Evolutionary conservation across 2,113 vertebrate species (phyloP).

Genomic region (Tragelaphus scriptus): DNA sequence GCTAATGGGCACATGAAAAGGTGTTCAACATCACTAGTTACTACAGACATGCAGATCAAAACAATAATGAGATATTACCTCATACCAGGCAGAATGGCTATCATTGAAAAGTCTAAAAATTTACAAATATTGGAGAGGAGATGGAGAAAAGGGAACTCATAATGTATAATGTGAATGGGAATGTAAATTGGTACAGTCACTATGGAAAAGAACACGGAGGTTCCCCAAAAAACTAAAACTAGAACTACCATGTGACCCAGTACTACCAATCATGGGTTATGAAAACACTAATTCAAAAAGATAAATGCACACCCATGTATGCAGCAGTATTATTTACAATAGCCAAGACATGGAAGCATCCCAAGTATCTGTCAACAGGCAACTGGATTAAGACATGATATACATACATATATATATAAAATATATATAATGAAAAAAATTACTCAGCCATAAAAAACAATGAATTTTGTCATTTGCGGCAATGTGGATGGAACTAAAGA

Average conservation of each 20-base stretch:
- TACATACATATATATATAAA: background rate
- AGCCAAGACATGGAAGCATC: background rate
- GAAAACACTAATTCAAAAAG: background rate
- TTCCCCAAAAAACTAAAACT: background rate
- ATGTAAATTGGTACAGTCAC: background rate
- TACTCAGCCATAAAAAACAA: background rate
- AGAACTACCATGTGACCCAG: background rate
- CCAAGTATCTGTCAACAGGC: background rate
- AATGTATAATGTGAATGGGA: background rate
- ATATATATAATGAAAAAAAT: background rate
- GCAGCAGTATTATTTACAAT: background rate
- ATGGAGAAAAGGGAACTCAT: background rate
- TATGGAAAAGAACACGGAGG: background rate
- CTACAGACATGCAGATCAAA: background rate
- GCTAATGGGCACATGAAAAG: background rate
- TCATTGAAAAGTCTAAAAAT: background rate
- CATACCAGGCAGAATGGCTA: background rate
- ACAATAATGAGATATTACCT: background rate
- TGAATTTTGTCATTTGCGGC: background rate
- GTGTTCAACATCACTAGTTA: background rate
- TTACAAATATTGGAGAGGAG: background rate
- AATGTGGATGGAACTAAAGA: background rate
- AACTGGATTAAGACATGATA: background rate
- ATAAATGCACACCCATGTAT: background rate
- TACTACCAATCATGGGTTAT: background rate